Percentiles rank a stretch among this genome's conserved stretches.
phyloP scores from a whole-genome alignment of 1,140 invertebrate genomes.

The Drosophila repletoides region DNA sequence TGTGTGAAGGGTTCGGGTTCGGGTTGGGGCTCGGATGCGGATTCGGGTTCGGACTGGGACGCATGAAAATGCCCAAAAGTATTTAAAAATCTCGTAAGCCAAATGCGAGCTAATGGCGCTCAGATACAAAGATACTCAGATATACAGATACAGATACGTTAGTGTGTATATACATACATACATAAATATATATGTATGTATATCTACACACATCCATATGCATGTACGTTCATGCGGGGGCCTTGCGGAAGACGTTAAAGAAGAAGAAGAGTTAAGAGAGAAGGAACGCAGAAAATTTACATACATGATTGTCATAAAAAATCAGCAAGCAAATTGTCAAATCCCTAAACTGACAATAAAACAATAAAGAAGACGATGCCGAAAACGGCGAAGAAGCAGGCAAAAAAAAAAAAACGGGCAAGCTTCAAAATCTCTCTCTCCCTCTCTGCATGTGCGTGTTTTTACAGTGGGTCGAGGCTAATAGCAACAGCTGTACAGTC shows the following conservation, averaged over 20 bases:
- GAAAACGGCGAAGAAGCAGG: conserved; percentile 18
- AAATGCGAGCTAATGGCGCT: conserved; percentile 68
- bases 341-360: conserved; percentile 80
- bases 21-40: neutral
- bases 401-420: conserved; percentile 8
- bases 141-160: conserved; percentile 28
- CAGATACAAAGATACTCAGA: conserved; percentile 32
- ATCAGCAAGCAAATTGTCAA: conserved; percentile 80
- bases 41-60: conserved; percentile 5
- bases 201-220: neutral
- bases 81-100: conserved; percentile 73
- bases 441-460: no score
- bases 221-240: conserved; percentile 37
- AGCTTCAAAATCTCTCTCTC: conserved; percentile 17
- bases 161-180: neutral
- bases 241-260: conserved; percentile 64
- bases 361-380: conserved; percentile 75
- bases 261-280: neutral
- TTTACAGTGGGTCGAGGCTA: conserved; percentile 11
- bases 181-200: neutral
- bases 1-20: conserved; percentile 41
- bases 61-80: conserved; percentile 64
- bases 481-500: neutral
- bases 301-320: conserved; percentile 81
- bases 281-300: conserved; percentile 56